Percentiles rank a stretch among this genome's conserved stretches.
Evolutionary conservation across 2,888 invertebrate species (phyloP).

Genomic region (Harpalus rufipes): DNA sequence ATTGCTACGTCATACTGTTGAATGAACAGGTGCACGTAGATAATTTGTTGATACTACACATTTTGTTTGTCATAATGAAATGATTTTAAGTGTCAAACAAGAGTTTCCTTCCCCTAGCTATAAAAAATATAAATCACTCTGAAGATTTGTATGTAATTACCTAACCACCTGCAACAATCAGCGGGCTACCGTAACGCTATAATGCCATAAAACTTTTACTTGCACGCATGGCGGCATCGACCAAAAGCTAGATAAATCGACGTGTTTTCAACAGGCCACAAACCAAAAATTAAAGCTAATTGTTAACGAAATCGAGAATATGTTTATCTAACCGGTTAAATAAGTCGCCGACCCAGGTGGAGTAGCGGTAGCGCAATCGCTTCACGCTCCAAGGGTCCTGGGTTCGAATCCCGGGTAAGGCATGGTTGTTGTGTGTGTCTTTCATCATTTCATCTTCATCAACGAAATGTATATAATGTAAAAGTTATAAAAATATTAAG

Average conservation of each 20-base stretch:
- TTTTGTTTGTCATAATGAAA: constrained; percentile 58
- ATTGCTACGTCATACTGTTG: constrained; percentile 31
- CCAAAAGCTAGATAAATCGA: not conserved
- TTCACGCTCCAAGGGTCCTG: too few species aligned
- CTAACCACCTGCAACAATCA: constrained; percentile 55
- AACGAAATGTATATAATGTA: too few species aligned
- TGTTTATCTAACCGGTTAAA: too few species aligned
- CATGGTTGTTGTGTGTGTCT: too few species aligned
- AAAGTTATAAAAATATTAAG: too few species aligned
- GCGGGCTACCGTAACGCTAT: constrained; percentile 23
- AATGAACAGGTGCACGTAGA: constrained; percentile 39
- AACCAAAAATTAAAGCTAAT: too few species aligned
- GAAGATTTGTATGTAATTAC: constrained; percentile 55
- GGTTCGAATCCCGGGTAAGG: too few species aligned
- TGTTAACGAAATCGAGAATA: too few species aligned
- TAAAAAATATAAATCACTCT: constrained; percentile 48
- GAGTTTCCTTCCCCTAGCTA: constrained; percentile 19
- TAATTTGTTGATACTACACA: constrained; percentile 60
- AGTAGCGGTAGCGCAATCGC: too few species aligned
- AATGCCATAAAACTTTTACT: constrained; percentile 48
- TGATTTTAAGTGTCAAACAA: constrained; percentile 45
- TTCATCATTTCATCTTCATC: too few species aligned
- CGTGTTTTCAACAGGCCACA: too few species aligned
- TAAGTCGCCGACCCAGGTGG: too few species aligned
- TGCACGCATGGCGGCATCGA: constrained; percentile 10